These are phyloP conservation scores for Sus cebifrons DNA, from an alignment of 2,797 vertebrate species.

Conservation along the genomic window DNA sequence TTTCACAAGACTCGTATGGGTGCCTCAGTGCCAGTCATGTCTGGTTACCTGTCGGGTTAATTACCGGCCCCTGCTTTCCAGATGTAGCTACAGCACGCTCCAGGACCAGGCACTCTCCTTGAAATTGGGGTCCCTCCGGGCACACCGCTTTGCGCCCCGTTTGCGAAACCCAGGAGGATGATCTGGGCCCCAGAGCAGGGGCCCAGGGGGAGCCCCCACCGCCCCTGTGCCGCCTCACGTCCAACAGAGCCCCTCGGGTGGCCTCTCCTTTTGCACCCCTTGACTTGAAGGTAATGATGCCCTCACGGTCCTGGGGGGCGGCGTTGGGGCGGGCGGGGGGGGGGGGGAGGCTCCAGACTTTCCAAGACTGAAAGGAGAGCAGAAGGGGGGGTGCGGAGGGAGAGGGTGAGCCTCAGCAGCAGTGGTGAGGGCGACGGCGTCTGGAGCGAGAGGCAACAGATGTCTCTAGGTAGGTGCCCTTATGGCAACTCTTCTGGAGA, in stretches of 20 bases:
- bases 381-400: neutral
- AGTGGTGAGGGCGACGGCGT: neutral
- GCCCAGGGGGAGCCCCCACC: neutral
- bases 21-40: neutral
- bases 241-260: neutral
- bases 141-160: neutral
- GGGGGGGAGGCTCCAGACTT: neutral
- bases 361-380: neutral
- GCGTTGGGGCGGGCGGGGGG: no score
- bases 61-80: neutral
- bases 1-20: neutral
- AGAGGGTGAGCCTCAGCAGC: neutral
- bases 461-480: slow-evolving; percentile 85
- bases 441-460: slow-evolving; percentile 65
- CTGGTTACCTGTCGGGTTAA: neutral
- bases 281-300: neutral
- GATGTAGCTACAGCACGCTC: neutral
- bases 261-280: neutral
- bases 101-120: neutral
- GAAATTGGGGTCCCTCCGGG: neutral
- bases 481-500: slow-evolving; percentile 75
- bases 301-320: fast-evolving
- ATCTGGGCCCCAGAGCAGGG: neutral
- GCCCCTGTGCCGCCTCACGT: neutral
- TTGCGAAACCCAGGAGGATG: neutral